Evolutionary conservation across 2,797 vertebrate genomes (phyloP).

Genomic region (Amphiprion clarkii): DNA sequence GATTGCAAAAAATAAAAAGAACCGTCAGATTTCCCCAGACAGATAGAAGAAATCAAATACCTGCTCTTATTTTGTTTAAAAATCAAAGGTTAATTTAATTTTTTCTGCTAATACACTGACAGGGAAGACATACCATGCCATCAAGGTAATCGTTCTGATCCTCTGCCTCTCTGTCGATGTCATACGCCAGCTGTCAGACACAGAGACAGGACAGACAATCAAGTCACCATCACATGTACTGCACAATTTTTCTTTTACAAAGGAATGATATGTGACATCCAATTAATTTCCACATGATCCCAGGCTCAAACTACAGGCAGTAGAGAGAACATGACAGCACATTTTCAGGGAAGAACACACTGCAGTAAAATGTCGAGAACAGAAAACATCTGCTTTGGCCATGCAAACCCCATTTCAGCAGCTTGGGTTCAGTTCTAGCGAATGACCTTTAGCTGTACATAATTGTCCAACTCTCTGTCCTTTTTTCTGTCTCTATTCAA

Average conservation of each 20-base stretch:
- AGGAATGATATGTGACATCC: background rate
- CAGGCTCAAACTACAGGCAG: background rate
- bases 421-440: no score
- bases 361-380: no score
- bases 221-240: background rate
- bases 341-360: no score
- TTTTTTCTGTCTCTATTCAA: no score
- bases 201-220: background rate
- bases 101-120: background rate
- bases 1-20: background rate
- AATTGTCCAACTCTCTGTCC: no score
- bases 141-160: conserved; percentile 85
- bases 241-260: background rate
- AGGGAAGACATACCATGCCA: conserved; percentile 75
- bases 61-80: background rate
- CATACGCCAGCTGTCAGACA: conserved; percentile 79
- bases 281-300: background rate
- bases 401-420: no score
- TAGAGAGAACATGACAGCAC: no score
- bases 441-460: no score
- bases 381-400: no score
- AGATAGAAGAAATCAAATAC: background rate
- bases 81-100: background rate
- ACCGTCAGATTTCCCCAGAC: background rate
- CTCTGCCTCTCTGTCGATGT: conserved; percentile 83